Conservation (phyloP, 2,113 vertebrate species). For the Bathybates hornii region DNA sequence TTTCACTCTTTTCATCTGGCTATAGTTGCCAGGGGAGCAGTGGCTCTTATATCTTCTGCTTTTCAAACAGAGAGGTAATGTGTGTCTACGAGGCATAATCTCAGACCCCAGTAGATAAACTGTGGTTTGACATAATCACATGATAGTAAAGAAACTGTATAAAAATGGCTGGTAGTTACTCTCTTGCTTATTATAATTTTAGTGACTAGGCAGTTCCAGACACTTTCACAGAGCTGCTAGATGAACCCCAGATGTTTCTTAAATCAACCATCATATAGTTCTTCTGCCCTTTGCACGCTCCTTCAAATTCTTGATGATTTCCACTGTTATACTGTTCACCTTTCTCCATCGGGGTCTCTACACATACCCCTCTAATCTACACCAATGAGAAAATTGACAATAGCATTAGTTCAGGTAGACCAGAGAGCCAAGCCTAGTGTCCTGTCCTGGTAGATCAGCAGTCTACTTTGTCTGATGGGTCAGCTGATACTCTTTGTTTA, state of each 20-base stretch:
- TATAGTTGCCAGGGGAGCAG: slow-evolving; percentile 33
- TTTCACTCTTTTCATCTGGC: slow-evolving; percentile 32
- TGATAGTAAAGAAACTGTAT: background rate
- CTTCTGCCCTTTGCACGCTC: fast-evolving
- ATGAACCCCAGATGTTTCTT: background rate
- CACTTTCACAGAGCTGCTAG: background rate
- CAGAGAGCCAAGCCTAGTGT: background rate
- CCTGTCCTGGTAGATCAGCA: background rate
- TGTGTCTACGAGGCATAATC: background rate
- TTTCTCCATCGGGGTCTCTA: background rate
- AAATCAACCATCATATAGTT: background rate
- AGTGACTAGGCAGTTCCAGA: background rate
- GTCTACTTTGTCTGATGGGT: background rate
- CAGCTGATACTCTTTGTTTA: background rate
- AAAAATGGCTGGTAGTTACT: background rate
- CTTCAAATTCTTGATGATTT: background rate
- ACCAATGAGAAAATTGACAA: background rate
- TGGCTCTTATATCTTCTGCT: slow-evolving; percentile 4
- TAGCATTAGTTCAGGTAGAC: background rate
- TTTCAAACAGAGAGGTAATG: slow-evolving; percentile 13
- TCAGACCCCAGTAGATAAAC: background rate
- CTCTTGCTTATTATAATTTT: background rate
- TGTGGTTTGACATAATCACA: background rate
- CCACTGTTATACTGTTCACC: background rate
- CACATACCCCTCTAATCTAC: background rate